Evolutionary conservation across 2,888 invertebrate species (phyloP).

Genomic region (Acronicta alni): DNA sequence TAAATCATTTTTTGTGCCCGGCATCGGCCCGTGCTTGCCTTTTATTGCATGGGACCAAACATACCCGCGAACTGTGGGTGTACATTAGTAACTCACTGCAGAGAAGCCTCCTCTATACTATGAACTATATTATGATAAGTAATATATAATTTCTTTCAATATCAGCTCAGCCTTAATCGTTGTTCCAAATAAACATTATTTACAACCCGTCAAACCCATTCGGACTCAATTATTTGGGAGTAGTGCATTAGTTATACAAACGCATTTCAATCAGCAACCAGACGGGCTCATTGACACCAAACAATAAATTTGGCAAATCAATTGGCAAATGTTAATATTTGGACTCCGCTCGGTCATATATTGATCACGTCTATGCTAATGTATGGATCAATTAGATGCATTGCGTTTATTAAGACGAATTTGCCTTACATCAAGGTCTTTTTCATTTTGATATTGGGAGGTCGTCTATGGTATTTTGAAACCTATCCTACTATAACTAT

Average conservation of each 20-base stretch:
- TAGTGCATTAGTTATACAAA: slow-evolving; percentile 54
- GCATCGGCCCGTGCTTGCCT: too few relatives aligned
- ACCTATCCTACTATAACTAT: too few relatives aligned
- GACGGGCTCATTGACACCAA: slow-evolving; percentile 74
- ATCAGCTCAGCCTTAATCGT: slow-evolving; percentile 1
- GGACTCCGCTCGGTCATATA: slow-evolving; percentile 58
- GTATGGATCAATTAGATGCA: slow-evolving; percentile 42
- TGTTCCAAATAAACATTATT: slow-evolving; percentile 21
- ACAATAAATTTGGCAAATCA: slow-evolving; percentile 77
- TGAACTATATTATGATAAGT: too few relatives aligned
- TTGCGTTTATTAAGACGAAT: slow-evolving; percentile 44
- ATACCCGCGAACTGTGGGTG: too few relatives aligned
- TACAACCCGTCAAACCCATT: slow-evolving; percentile 32
- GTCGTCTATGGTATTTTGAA: background rate
- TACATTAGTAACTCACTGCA: too few relatives aligned
- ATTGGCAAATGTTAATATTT: slow-evolving; percentile 71
- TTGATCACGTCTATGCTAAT: slow-evolving; percentile 55
- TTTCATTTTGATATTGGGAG: slow-evolving; percentile 8
- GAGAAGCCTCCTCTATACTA: too few relatives aligned
- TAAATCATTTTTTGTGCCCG: too few relatives aligned
- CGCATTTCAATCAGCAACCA: slow-evolving; percentile 74
- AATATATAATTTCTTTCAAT: too few relatives aligned
- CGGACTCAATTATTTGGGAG: slow-evolving; percentile 40
- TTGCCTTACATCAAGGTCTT: slow-evolving; percentile 20
- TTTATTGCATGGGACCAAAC: too few relatives aligned